phyloP scores from a whole-genome alignment of 2,113 vertebrate species.

The Drymodes brunneopygia region DNA sequence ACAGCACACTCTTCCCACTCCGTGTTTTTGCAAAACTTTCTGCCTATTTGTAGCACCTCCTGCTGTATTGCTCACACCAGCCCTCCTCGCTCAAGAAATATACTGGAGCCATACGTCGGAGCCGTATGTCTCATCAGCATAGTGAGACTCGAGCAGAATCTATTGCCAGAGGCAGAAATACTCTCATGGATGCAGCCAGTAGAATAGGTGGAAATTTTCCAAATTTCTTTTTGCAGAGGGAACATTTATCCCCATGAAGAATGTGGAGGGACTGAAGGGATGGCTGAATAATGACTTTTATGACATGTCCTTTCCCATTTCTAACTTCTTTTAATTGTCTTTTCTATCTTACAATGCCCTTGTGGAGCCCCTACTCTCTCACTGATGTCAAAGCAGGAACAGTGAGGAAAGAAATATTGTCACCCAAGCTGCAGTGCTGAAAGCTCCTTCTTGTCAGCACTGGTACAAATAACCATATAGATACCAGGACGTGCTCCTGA shows the following conservation, averaged over 20 bases:
- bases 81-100: slow-evolving; percentile 49
- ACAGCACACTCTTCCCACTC: slow-evolving; percentile 58
- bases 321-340: slow-evolving; percentile 12
- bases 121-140: slow-evolving; percentile 46
- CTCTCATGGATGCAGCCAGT: slow-evolving; percentile 40
- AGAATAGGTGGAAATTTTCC: slow-evolving; percentile 55
- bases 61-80: slow-evolving; percentile 60
- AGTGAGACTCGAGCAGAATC: slow-evolving; percentile 30
- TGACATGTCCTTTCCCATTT: not conserved
- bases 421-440: slow-evolving; percentile 26
- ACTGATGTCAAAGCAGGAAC: slow-evolving; percentile 30
- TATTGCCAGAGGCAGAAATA: slow-evolving; percentile 62
- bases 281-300: slow-evolving; percentile 39
- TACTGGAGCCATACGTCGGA: slow-evolving; percentile 43
- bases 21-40: slow-evolving; percentile 55
- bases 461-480: slow-evolving; percentile 38
- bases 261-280: slow-evolving; percentile 9
- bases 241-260: slow-evolving; percentile 37
- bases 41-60: slow-evolving; percentile 66
- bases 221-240: slow-evolving; percentile 29
- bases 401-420: slow-evolving; percentile 47
- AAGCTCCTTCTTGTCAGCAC: slow-evolving; percentile 37
- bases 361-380: not conserved
- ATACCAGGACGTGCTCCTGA: slow-evolving; percentile 16
- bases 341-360: not conserved